phyloP scores from a whole-genome alignment of 2,888 invertebrate genomes.

The Acleris emargana region DNA sequence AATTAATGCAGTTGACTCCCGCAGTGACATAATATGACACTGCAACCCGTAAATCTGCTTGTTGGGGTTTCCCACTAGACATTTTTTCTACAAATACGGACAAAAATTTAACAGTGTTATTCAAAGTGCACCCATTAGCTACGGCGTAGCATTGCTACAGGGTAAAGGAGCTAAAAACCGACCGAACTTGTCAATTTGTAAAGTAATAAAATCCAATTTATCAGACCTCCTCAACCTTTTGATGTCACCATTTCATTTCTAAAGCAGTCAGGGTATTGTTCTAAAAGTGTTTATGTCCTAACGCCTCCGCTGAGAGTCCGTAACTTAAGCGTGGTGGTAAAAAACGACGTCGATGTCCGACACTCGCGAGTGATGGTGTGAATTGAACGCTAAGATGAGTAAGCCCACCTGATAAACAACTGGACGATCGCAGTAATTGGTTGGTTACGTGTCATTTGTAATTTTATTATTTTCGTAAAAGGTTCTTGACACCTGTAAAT shows the following conservation, averaged over 20 bases:
- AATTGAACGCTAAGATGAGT: conserved; percentile 80
- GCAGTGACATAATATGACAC: too few relatives aligned
- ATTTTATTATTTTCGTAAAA: conserved; percentile 17
- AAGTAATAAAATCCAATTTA: conserved; percentile 1
- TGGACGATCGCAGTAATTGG: conserved; percentile 70
- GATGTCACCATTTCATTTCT: neutral
- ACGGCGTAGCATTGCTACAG: too few relatives aligned
- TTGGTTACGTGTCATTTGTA: conserved; percentile 61
- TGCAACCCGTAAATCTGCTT: too few relatives aligned
- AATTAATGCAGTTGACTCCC: too few relatives aligned
- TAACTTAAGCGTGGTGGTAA: conserved; percentile 43
- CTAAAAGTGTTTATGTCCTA: conserved; percentile 21
- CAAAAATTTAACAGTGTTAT: too few relatives aligned
- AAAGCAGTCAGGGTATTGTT: conserved; percentile 13
- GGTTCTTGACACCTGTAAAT: conserved; percentile 10
- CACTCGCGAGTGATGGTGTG: conserved; percentile 82
- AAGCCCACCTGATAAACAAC: conserved; percentile 78
- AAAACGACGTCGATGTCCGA: conserved; percentile 70
- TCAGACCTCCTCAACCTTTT: conserved; percentile 7
- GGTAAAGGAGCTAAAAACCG: too few relatives aligned
- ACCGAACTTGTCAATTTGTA: neutral
- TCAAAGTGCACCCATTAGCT: too few relatives aligned
- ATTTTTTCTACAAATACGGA: too few relatives aligned
- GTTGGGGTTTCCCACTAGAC: too few relatives aligned
- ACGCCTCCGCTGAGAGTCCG: conserved; percentile 30